These are phyloP conservation scores for Gymnoscopelus braueri DNA, from an alignment of 2,797 vertebrate species.

Conservation along the genomic window DNA sequence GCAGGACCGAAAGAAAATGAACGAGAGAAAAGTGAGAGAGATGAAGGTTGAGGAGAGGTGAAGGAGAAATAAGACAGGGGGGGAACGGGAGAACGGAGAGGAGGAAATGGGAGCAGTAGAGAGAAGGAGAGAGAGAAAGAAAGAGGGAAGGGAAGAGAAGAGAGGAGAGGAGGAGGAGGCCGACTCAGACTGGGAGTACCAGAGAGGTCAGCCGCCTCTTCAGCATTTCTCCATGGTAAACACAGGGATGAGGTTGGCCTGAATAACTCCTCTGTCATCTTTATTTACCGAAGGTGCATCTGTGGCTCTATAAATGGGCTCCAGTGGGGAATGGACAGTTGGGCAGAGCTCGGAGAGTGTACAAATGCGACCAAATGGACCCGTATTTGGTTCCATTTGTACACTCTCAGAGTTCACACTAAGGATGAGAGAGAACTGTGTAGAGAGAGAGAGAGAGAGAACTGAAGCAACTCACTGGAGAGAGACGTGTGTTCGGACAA, in stretches of 20 bases:
- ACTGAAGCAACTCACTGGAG: too few species aligned
- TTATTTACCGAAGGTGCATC: slow-evolving; percentile 56
- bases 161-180: slow-evolving; percentile 7
- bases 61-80: neutral
- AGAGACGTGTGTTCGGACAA: too few species aligned
- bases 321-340: slow-evolving; percentile 29
- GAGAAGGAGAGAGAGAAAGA: neutral
- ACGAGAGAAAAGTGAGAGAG: too few species aligned
- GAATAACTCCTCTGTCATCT: slow-evolving; percentile 57
- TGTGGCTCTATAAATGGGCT: slow-evolving; percentile 44
- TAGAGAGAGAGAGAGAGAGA: too few species aligned
- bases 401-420: neutral
- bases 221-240: slow-evolving; percentile 55
- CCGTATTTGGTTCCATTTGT: neutral
- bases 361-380: too few species aligned
- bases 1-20: neutral
- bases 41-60: neutral
- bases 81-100: neutral
- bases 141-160: neutral
- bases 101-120: neutral
- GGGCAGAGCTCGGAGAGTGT: neutral
- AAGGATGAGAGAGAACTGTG: neutral
- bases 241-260: slow-evolving; percentile 46
- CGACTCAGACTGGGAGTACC: slow-evolving; percentile 30
- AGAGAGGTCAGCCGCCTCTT: slow-evolving; percentile 67